Evolutionary conservation across 2,797 vertebrate species (phyloP), one percentile per base, ranked within the genome.

Genomic region (Lutjanus argentimaculatus): DNA sequence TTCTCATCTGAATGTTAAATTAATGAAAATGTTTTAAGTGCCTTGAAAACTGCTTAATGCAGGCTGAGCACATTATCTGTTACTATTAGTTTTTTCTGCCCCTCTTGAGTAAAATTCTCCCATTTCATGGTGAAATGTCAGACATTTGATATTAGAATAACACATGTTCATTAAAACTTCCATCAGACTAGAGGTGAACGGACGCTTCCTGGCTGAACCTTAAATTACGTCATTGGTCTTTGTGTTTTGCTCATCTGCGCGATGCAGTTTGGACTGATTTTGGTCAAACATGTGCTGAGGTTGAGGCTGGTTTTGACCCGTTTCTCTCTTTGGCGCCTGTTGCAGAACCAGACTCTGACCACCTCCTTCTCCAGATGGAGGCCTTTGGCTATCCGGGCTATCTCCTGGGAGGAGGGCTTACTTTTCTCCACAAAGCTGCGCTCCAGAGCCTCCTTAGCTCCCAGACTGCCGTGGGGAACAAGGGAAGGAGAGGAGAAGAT

Each of bases 311-410:
- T 99, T 93, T 99, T 99, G 77, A 99, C 98, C 58, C 98, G 96
- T 89, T 99, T 99, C 92, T 99, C 98, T 76, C 98, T 94, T 82
- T 99, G 98, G 70, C 98, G 97, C 65, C 98, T 95, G 91, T 99
- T 99, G 91, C 98, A 99, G 95, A 99, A 99, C 98, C 98, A 99
- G 75, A 99, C 98, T 87, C 98, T 95, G 48, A 99, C 98, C 22
- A 99, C 99, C 94, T 99, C 99, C 87, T 99, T 99, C 91, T 99
- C 99, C 74, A 99, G 96, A 82, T 97, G 98, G 62, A 99, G 96
- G 59, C 97, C 96, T 88, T 99, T 98, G 2, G 99, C 98, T 95
- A 99, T 98, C 53, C 97, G 94, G 85, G 98, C 96, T 57, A 99
- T 99, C 94, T 99, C 98, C 80, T 99, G 98, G 30, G 98, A 99